Evolutionary conservation across 2,888 invertebrate species (phyloP).

Genomic region (Rambutsinella grinnellia): DNA sequence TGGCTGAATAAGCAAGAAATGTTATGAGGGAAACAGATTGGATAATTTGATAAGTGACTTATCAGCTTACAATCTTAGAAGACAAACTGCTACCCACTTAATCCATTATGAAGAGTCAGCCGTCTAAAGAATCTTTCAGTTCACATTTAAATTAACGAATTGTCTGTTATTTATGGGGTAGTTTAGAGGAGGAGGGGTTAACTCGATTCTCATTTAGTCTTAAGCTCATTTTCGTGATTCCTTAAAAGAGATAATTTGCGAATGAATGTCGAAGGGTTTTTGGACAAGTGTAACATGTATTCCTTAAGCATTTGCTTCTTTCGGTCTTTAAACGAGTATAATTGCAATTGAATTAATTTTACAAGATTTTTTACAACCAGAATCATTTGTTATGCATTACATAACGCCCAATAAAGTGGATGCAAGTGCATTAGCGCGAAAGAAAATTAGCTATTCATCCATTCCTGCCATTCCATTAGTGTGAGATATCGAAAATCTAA

Average conservation of each 20-base stretch:
- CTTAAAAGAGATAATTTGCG: background rate
- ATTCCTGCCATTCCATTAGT: background rate
- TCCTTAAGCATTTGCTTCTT: too few species aligned
- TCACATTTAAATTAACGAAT: background rate
- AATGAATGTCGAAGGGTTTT: too few species aligned
- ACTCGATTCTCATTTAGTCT: too few species aligned
- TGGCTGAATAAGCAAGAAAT: background rate
- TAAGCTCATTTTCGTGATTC: background rate
- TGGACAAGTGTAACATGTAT: too few species aligned
- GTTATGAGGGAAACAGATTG: background rate
- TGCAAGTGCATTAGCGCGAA: background rate
- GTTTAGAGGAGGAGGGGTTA: background rate
- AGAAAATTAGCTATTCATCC: background rate
- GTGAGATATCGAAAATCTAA: constrained; percentile 20
- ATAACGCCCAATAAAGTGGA: background rate
- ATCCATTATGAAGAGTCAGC: too few species aligned
- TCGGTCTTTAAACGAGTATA: too few species aligned
- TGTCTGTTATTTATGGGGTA: background rate
- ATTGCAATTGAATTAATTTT: background rate
- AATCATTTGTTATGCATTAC: background rate
- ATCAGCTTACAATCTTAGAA: too few species aligned
- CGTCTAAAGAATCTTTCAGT: too few species aligned
- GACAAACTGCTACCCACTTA: too few species aligned
- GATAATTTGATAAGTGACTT: background rate
- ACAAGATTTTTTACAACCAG: background rate